Conservation (phyloP, 1,140 invertebrate species). For the Eriocheir sinensis region DNA sequence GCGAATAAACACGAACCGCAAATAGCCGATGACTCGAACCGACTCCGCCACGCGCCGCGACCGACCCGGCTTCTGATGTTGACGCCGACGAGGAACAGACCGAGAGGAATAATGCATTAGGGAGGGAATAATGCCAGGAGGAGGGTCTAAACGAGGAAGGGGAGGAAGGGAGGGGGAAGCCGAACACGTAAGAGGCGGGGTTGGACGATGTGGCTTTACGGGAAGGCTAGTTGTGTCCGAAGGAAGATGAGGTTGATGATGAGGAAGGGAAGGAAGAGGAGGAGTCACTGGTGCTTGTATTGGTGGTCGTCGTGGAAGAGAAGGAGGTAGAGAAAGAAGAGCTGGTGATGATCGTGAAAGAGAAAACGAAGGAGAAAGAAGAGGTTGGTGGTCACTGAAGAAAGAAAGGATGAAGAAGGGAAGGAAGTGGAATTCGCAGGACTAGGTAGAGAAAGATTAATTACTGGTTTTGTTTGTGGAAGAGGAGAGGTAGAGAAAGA, state of each 20-base stretch:
- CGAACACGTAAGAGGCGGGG: not conserved
- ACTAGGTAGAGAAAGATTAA: too few relatives aligned
- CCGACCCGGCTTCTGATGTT: not conserved
- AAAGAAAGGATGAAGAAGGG: too few relatives aligned
- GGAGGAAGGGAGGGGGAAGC: too few relatives aligned
- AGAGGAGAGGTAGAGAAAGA: too few relatives aligned
- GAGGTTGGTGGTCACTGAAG: not conserved
- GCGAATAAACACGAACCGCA: not conserved
- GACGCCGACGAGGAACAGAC: not conserved
- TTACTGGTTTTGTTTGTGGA: too few relatives aligned
- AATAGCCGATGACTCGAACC: too few relatives aligned
- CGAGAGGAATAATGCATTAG: not conserved
- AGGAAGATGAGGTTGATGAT: not conserved
- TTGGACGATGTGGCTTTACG: not conserved
- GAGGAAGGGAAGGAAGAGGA: too few relatives aligned
- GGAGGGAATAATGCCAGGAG: not conserved
- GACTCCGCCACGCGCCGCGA: not conserved
- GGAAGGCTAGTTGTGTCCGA: not conserved
- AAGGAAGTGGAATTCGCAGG: too few relatives aligned
- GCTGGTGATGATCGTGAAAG: not conserved
- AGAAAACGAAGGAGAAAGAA: not conserved
- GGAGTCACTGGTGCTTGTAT: too few relatives aligned
- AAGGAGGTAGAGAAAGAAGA: too few relatives aligned
- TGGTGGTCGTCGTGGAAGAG: too few relatives aligned
- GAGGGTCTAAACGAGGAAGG: not conserved